A percentile compares a stretch with the other conserved stretches of the same genome.
phyloP scores from a whole-genome alignment of 2,888 invertebrate species.

The Enchytraeus crypticus region DNA sequence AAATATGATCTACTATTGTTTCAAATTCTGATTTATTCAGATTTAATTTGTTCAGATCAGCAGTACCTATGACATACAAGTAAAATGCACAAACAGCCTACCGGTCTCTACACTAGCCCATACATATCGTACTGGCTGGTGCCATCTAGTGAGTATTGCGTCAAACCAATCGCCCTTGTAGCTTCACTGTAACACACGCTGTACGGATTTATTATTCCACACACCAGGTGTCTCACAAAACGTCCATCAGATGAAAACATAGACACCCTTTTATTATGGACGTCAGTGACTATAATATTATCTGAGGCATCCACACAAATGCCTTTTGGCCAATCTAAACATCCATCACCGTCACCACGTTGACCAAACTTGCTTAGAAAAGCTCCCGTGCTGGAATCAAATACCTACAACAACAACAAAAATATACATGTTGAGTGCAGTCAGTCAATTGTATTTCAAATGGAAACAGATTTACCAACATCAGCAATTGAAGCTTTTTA shows the following conservation, averaged over 20 bases:
- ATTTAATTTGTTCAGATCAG: no score
- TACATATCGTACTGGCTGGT: slow-evolving; percentile 15
- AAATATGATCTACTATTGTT: no score
- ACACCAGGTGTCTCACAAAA: slow-evolving; percentile 18
- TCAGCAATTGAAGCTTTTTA: no score
- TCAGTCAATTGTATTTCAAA: no score
- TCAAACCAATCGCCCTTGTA: slow-evolving; percentile 12
- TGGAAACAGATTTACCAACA: no score
- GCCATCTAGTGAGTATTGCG: slow-evolving; percentile 19
- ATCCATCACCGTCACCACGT: slow-evolving; percentile 17
- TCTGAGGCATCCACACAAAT: slow-evolving; percentile 16
- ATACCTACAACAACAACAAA: no score
- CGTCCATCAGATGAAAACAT: slow-evolving; percentile 19
- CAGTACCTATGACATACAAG: no score
- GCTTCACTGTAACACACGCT: slow-evolving; percentile 8
- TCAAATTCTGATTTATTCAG: no score
- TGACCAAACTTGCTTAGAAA: slow-evolving; percentile 16
- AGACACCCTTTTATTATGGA: slow-evolving; percentile 16
- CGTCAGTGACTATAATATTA: slow-evolving; percentile 23
- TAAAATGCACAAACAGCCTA: no score
- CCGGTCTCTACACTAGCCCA: no score
- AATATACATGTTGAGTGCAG: no score
- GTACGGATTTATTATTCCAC: slow-evolving; percentile 11
- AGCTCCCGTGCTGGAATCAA: slow-evolving; percentile 5
- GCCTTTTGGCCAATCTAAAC: slow-evolving; percentile 24